phyloP scores from a whole-genome alignment of 2,113 vertebrate genomes.

The Hemibagrus wyckioides region DNA sequence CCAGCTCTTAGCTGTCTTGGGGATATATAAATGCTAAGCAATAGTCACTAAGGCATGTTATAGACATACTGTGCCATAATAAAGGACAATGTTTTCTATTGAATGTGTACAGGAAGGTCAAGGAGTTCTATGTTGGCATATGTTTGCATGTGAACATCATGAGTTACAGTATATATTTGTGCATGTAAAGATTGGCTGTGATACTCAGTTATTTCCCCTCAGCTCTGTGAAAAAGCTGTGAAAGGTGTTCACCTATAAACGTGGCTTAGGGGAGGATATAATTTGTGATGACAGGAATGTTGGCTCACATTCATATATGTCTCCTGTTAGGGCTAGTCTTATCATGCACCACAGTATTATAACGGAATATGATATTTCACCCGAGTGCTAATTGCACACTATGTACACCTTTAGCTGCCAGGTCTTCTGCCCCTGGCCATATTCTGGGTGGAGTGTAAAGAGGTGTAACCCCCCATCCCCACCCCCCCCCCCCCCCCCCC shows the following conservation, averaged over 20 bases:
- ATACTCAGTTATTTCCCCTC: neutral
- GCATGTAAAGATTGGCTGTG: neutral
- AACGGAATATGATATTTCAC: neutral
- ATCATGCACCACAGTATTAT: slow-evolving; percentile 1
- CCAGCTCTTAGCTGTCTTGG: slow-evolving; percentile 42
- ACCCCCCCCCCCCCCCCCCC: too few relatives aligned
- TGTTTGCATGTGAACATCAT: neutral
- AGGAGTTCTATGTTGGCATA: neutral
- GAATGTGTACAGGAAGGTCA: neutral
- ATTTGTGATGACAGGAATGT: slow-evolving; percentile 9
- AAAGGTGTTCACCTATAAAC: neutral
- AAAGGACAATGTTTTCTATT: neutral
- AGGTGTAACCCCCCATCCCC: too few relatives aligned
- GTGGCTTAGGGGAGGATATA: neutral
- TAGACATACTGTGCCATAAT: neutral
- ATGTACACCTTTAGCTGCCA: slow-evolving; percentile 36
- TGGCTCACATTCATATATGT: neutral
- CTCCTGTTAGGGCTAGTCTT: slow-evolving; percentile 20
- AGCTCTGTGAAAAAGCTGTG: neutral
- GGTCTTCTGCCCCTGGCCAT: slow-evolving; percentile 47
- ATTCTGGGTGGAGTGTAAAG: slow-evolving; percentile 23
- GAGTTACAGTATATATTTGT: neutral
- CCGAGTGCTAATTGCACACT: neutral
- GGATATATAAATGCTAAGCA: slow-evolving; percentile 29
- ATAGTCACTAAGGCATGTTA: slow-evolving; percentile 20